Evolutionary conservation across 92 coral and sea anemone genomes (phyloP), one percentile per base, ranked within the genome.

Genomic region (Actinernus sp.): DNA sequence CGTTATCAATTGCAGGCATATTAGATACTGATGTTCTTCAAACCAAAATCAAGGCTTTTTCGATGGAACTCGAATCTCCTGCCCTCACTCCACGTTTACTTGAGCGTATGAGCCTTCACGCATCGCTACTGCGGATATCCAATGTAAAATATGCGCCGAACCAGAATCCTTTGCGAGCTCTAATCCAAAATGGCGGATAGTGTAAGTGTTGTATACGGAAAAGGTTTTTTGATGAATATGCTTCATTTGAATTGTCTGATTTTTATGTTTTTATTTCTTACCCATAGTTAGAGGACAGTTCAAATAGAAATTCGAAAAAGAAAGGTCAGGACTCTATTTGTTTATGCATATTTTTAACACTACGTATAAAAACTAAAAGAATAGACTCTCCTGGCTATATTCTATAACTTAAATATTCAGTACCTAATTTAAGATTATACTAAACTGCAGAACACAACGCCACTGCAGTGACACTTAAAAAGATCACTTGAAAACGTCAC

Each of bases 101-200:
- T 53, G 24, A 7, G 1, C 28, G 37, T 23, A 1, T 54, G 60
- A 31, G 72, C 75, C 89, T 53, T 52, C 83, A 61, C 41, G 14
- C 41, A 51, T 68, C 2, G 18, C 18, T 13, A 29, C 61, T 59
- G 65, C 53, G 23, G 4, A 6, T 19, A 20, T n/a, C 19, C 16
- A 29, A 19, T 20, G 57, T 63, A 43, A 54, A 70, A 77, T 69
- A 81, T 49, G 74, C 68, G 17, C 2, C 30, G 8, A 47, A 21
- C 91, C 81, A 85, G 52, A 56, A 65, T 71, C 50, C 82, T 14
- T 61, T 45, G 90, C 51, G 56, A 49, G 32, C 7, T 13, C 10
- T 31, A 5, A 47, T 59, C 44, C 81, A 85, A 85, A 49, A 85
- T 85, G 91, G 91, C 91, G 91, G 91, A 85, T 73, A 76, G 72